Percentiles rank a stretch among this genome's conserved stretches.
phyloP scores from a whole-genome alignment of 1,140 invertebrate species.

The Drosophila nigrodunni region DNA sequence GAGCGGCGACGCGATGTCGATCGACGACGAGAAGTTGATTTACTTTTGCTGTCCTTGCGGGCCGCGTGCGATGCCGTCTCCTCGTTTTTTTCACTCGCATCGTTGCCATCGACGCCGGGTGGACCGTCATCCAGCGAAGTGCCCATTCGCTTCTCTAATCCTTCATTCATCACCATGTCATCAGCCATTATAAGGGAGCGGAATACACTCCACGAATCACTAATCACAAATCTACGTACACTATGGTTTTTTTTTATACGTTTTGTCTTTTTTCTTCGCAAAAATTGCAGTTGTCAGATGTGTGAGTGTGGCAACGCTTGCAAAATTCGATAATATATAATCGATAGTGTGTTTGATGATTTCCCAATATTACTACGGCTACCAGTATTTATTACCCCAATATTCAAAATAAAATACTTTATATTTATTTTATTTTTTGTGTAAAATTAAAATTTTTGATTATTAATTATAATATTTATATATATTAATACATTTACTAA shows the following conservation, averaged over 20 bases:
- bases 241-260: constrained; percentile 34
- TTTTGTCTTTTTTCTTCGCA: constrained; percentile 41
- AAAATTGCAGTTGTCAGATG: constrained; percentile 8
- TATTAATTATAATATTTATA: too few relatives aligned
- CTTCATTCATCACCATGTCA: constrained; percentile 57
- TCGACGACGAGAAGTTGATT: constrained; percentile 58
- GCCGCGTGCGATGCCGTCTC: constrained; percentile 40
- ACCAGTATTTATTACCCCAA: too few relatives aligned
- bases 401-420: too few relatives aligned
- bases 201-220: constrained; percentile 38
- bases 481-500: too few relatives aligned
- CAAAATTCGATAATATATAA: too few relatives aligned
- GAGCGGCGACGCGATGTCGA: constrained; percentile 62
- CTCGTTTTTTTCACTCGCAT: constrained; percentile 58
- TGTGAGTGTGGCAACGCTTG: constrained; percentile 10
- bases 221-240: constrained; percentile 10
- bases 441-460: too few relatives aligned
- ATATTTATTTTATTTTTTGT: too few relatives aligned
- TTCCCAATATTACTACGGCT: too few relatives aligned
- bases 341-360: too few relatives aligned
- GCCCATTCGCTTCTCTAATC: constrained; percentile 57
- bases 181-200: constrained; percentile 65
- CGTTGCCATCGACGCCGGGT: constrained; percentile 75
- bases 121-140: constrained; percentile 66
- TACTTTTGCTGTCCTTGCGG: constrained; percentile 60